Base-by-base conservation (phyloP, 64 coral and sea anemone species). In the Pocillopora damicornis region DNA sequence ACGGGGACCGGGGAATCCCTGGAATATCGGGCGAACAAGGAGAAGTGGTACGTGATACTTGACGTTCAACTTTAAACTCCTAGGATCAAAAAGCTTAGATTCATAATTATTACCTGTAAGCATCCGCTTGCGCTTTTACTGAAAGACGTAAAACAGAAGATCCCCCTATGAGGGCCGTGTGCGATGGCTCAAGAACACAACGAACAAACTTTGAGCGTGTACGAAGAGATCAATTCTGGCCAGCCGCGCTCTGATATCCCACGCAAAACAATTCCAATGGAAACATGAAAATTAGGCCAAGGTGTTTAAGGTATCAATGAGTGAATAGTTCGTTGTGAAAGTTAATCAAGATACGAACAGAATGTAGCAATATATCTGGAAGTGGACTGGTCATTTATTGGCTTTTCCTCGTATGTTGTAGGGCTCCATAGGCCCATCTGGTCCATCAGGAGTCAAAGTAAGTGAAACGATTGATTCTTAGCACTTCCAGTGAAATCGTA, bases 11-110 rank as follows among this genome's bases (percentile, higher is more conserved):
- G 9, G 87, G 87, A 26, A 17, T 23, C 23, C 1, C 20, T 15
- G 87, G 87, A 11, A 38, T 79, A 23, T 1, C 76, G 37, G 87
- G 87, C 58, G 66, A 59, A 22, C 73, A 89, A 14, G 87, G 87
- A 30, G 76, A 13, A n/a, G 18, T 42, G 61, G 87, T 89, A 79
- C 42, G 42, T 51, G 42, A 51, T 51, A 51, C 30, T 30, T 30
- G 30, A 30, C 30, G 30, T 51, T 51, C 15, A 79, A 14, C 35
- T 8, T 58, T 16, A 67, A 67, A 22, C 14, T 67, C 64, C 16
- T n/a, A 1, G 1, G 64, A 22, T 67, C 64, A 67, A 3, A 51
- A 4, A 51, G 42, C 42, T 51, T 7, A 1, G 42, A 4, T 4
- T 0, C 42, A 51, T 51, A 4, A 51, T 51, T 51, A 51, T 7